Evolutionary conservation across 1,140 invertebrate species (phyloP).

Genomic region (Heterodera schachtii): DNA sequence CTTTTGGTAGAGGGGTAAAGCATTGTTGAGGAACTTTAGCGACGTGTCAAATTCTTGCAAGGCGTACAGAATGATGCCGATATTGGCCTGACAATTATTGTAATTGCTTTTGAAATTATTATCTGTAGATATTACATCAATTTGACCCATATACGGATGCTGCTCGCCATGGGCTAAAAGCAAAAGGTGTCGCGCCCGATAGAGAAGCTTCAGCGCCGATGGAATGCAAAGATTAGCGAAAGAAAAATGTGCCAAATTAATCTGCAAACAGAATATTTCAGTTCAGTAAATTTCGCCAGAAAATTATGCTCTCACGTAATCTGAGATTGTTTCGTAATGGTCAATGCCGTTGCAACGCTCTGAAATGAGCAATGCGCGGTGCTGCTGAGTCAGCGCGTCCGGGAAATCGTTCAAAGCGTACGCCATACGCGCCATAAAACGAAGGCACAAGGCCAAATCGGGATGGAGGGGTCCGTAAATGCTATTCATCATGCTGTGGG

Average conservation of each 20-base stretch:
- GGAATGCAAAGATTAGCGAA: constrained; percentile 40
- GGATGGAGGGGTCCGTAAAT: constrained; percentile 43
- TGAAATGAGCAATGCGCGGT: constrained; percentile 39
- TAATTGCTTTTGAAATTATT: neutral
- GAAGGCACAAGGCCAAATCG: constrained; percentile 42
- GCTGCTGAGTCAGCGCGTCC: constrained; percentile 40
- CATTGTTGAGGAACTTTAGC: constrained; percentile 42
- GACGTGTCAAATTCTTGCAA: constrained; percentile 37
- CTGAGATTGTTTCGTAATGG: constrained; percentile 41
- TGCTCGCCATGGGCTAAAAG: constrained; percentile 29
- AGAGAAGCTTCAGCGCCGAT: constrained; percentile 37
- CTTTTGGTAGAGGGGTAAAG: constrained; percentile 33
- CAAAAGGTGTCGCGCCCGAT: constrained; percentile 40
- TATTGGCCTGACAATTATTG: constrained; percentile 35
- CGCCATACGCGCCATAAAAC: constrained; percentile 44
- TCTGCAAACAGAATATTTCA: constrained; percentile 8
- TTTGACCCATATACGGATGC: constrained; percentile 43
- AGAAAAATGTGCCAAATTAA: constrained; percentile 44
- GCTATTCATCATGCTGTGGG: constrained; percentile 40
- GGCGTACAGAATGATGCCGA: constrained; percentile 40
- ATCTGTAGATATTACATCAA: constrained; percentile 30
- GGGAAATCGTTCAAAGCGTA: constrained; percentile 30
- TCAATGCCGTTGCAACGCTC: constrained; percentile 43
- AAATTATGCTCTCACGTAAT: constrained; percentile 36
- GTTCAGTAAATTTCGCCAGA: neutral